Percentiles rank a stretch among this genome's conserved stretches.
Conservation (phyloP, 2,888 invertebrate genomes). For the Drosophila differens region DNA sequence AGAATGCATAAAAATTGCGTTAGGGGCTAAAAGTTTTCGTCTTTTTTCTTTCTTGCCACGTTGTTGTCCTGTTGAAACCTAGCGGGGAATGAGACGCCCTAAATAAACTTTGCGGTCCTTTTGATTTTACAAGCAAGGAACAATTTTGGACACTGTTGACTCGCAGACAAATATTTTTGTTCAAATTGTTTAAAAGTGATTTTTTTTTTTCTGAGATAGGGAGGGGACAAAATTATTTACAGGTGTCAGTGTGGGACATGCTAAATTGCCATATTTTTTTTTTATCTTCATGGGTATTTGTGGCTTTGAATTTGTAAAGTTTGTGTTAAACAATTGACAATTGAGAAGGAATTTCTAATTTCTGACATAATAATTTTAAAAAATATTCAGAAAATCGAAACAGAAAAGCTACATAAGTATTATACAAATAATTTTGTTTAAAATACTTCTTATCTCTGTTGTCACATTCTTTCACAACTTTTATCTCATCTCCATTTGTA, state of each 20-base stretch:
- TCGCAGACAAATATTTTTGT: slow-evolving; percentile 75
- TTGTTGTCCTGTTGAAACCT: slow-evolving; percentile 18
- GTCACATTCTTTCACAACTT: not conserved
- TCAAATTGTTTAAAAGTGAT: slow-evolving; percentile 81
- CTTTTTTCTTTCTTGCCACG: not conserved
- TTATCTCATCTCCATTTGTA: slow-evolving; percentile 2
- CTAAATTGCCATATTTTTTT: slow-evolving; percentile 37
- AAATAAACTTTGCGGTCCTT: slow-evolving; percentile 76
- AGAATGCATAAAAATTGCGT: slow-evolving; percentile 76
- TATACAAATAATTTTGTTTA: not conserved
- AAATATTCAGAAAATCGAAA: too few species aligned
- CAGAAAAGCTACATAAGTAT: not conserved
- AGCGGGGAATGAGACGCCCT: slow-evolving; percentile 33
- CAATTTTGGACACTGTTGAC: slow-evolving; percentile 62
- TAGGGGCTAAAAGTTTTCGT: slow-evolving; percentile 57
- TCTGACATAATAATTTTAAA: not conserved
- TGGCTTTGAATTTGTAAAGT: not conserved
- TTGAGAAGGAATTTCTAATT: not conserved
- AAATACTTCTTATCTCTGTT: not conserved
- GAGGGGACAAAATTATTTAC: slow-evolving; percentile 44
- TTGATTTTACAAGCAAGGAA: slow-evolving; percentile 48
- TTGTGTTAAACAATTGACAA: not conserved
- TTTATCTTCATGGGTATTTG: slow-evolving; percentile 4
- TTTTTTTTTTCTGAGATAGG: slow-evolving; percentile 32
- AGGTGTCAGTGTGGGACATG: slow-evolving; percentile 29